Conservation (phyloP, 2,113 vertebrate species). For the Tetrax tetrax region DNA sequence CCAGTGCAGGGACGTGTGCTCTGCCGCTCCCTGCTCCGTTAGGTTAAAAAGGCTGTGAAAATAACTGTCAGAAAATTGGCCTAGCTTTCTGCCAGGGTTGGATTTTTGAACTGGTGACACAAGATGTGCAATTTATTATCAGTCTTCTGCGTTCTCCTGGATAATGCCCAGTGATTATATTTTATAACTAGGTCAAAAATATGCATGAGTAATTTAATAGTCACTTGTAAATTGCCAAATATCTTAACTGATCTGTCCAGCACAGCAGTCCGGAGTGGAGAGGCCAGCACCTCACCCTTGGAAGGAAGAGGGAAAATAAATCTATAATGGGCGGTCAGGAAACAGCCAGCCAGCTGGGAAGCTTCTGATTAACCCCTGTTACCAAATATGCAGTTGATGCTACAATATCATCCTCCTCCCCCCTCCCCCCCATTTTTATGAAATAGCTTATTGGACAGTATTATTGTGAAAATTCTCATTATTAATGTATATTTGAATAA, state of each 20-base stretch:
- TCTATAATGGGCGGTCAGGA: not conserved
- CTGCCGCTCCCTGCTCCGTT: not conserved
- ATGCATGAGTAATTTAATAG: slow-evolving; percentile 15
- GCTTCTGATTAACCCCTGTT: not conserved
- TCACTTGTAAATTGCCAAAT: not conserved
- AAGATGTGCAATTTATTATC: slow-evolving; percentile 14
- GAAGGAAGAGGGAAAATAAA: slow-evolving; percentile 21
- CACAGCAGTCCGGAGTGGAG: not conserved
- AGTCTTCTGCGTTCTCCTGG: not conserved
- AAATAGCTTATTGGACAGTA: not conserved
- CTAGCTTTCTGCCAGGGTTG: not conserved
- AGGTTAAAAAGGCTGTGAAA: not conserved
- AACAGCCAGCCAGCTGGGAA: not conserved
- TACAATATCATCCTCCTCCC: not conserved
- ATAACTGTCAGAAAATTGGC: not conserved
- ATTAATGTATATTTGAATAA: not conserved
- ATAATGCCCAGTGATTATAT: not conserved
- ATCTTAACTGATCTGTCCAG: not conserved
- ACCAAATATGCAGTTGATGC: not conserved
- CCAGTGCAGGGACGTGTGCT: accelerated
- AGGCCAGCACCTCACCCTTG: slow-evolving; percentile 4
- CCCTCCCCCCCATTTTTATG: not conserved
- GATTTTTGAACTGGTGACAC: slow-evolving; percentile 6
- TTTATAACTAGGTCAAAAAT: slow-evolving; percentile 22
- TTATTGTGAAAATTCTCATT: not conserved